These are phyloP conservation scores for Rostratula benghalensis DNA, from an alignment of 2,113 vertebrate species.

Conservation along the genomic window DNA sequence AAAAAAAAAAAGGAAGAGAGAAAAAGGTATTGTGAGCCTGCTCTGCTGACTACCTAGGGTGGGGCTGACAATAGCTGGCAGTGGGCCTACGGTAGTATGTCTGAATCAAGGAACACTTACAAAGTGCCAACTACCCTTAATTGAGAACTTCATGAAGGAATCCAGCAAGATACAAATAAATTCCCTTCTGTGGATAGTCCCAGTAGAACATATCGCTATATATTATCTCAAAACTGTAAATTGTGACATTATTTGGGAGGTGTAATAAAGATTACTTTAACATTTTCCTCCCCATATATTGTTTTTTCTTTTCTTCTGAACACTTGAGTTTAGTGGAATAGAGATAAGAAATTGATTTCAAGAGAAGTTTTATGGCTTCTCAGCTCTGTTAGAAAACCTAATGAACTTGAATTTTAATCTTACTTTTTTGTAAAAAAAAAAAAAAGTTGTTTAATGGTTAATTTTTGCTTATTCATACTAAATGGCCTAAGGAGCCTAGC, in stretches of 20 bases:
- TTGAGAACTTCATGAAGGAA: background rate
- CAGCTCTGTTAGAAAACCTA: constrained; percentile 9
- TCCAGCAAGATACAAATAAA: background rate
- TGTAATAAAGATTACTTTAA: background rate
- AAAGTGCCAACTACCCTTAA: background rate
- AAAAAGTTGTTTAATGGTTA: constrained; percentile 26
- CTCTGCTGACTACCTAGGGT: background rate
- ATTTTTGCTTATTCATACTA: constrained; percentile 40
- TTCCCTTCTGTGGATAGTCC: background rate
- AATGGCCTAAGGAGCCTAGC: background rate
- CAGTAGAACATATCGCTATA: background rate
- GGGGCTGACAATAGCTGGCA: background rate
- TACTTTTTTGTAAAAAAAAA: background rate
- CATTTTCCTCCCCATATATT: background rate
- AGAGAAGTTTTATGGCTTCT: background rate
- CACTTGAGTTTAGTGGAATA: background rate
- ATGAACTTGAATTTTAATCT: background rate
- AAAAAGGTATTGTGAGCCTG: background rate
- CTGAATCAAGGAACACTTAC: background rate
- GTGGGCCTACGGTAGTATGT: background rate
- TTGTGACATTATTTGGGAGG: fast-evolving
- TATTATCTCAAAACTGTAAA: background rate
- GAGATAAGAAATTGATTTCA: background rate
- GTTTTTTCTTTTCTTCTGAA: background rate
- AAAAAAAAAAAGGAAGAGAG: background rate